Base-by-base conservation (phyloP, 2,888 invertebrate species). In the Tinea pellionella region DNA sequence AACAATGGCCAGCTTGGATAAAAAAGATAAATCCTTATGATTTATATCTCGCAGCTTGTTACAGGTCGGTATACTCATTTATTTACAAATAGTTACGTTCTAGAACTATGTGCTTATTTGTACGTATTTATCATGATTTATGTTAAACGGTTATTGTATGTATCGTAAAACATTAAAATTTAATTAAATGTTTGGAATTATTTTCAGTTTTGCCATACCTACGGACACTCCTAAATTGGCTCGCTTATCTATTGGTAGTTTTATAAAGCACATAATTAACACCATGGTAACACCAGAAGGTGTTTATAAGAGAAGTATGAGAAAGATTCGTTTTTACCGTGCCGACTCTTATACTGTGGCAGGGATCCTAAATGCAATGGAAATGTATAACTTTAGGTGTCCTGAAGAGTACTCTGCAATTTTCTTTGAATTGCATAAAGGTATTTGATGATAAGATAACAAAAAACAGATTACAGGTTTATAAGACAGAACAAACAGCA, bases 201-300 rank as follows among this genome's bases (percentile, higher is more conserved):
- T 47, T 47, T 47, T 47, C 47, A 47, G 47, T 47, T 47, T 15
- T n/a, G n/a, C 47, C n/a, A 47, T 47, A 47, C 47, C 47, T 2
- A 47, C 47, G 6, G 47, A n/a, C 2, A 47, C 47, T 2, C 8
- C 9, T 2, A 8, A 47, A 16, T 9, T 47, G 16, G 47, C 47
- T 2, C 47, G 47, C 9, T 47, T 47, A 15, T 47, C 15, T 15
- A 15, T 47, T 15, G 47, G 47, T 15, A 9, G n/a, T 9, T n/a
- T 47, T 9, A 8, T 47, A n/a, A 47, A 15, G n/a, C 1, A 47
- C 2, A 13, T 47, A n/a, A 47, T n/a, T 13, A 16, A 47, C 47
- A 47, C 4, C 47, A 13, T 47, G n/a, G 9, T 47, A 12, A 37
- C 9, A 6, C 6, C 6, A 24, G 6, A 24, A 24, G 24, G 6